These are phyloP conservation scores for Cuniculus paca DNA, from an alignment of 2,797 vertebrate genomes.

Conservation along the genomic window DNA sequence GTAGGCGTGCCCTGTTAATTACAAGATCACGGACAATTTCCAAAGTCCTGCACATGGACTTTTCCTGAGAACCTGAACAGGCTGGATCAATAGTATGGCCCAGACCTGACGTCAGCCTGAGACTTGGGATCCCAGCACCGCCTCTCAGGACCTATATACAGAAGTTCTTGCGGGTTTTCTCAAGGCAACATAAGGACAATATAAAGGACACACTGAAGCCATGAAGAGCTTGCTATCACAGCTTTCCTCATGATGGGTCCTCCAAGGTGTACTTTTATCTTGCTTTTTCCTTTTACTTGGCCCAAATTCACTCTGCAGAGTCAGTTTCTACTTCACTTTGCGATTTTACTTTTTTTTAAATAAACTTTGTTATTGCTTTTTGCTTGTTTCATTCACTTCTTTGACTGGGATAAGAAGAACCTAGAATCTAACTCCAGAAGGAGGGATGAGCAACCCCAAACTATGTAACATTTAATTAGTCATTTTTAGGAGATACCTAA, in stretches of 20 bases:
- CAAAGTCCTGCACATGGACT: not conserved
- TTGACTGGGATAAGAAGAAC: too few species aligned
- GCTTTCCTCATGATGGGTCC: not conserved
- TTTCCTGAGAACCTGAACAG: not conserved
- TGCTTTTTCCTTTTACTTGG: too few species aligned
- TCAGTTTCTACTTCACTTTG: too few species aligned
- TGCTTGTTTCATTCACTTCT: too few species aligned
- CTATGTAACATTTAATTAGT: too few species aligned
- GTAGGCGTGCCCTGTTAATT: not conserved
- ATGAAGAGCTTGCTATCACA: not conserved
- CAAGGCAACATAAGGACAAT: not conserved
- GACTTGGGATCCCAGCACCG: not conserved
- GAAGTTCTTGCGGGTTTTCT: not conserved
- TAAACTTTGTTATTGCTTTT: too few species aligned
- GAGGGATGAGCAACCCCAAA: too few species aligned
- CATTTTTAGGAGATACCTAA: too few species aligned
- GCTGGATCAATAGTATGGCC: not conserved
- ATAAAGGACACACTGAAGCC: not conserved
- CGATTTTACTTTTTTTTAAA: too few species aligned
- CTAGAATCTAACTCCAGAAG: too few species aligned
- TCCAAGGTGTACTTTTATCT: too few species aligned
- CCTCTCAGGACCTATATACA: not conserved
- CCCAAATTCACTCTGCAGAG: too few species aligned
- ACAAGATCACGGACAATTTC: not conserved
- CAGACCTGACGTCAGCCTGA: not conserved